Evolutionary conservation across 2,888 invertebrate species (phyloP), one percentile per base, ranked within the genome.

Genomic region (Stenoptilia bipunctidactyla): DNA sequence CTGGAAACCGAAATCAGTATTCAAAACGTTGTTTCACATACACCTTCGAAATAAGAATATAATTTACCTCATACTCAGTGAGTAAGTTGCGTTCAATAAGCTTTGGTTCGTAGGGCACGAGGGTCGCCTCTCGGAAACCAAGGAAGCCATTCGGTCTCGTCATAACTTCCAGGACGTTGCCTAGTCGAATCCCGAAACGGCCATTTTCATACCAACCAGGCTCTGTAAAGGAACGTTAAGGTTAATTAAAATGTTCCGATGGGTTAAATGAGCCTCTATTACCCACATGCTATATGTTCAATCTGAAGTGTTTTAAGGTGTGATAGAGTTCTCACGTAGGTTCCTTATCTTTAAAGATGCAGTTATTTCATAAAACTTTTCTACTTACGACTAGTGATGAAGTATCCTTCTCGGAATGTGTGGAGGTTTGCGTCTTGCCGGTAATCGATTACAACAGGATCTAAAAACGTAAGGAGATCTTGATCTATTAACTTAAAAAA

Each of bases 121-220:
- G 76, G 0, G 97, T 96, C 1, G 94, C 86, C 37, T 94, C 89
- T 48, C 87, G 87, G 71, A 97, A 96, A 40, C 90, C 90, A 36
- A 92, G 72, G 58, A 88, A 92, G 1, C 61, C 61, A 34, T 59
- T 58, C 0, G 67, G 49, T 45, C 79, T 84, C 34, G 85, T 63
- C 5, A 90, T 64, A 6, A 93, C 92, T 76, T 93, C 90, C 38
- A 93, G 67, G 14, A 94, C 87, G 62, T 95, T 97, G 58, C 96
- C 96, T 40, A 98, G 82, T 10, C 94, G 88, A 20, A 96, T 88
- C 1, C 98, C 98, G 67, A 92, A 97, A 53, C 92, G 88, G 2
- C 89, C 89, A 45, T 89, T 87, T 58, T 92, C 91, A 64, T 97
- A 97, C 80, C 90, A 96, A 5, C 96, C 96, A 1, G 97, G 97